A percentile compares a stretch with the other conserved stretches of the same genome.
Conservation (phyloP, 2,113 vertebrate genomes). For the Burhinus bistriatus region DNA sequence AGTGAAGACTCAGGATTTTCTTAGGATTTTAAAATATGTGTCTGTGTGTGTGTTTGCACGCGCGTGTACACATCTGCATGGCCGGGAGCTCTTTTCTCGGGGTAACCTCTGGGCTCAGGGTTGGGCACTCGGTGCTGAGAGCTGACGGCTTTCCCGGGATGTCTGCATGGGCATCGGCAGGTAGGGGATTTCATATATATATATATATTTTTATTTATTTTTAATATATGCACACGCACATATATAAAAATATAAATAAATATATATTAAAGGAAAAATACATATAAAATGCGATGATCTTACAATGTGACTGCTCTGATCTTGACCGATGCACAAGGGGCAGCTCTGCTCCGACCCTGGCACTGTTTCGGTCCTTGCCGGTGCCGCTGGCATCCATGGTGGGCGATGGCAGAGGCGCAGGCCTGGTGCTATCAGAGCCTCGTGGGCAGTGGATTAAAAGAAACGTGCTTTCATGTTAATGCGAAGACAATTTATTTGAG, state of each 20-base stretch:
- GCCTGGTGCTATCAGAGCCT: not conserved
- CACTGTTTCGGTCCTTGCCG: not conserved
- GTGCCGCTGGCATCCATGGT: rapidly evolving
- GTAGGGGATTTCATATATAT: not conserved
- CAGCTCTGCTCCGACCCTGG: rapidly evolving
- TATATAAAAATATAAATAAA: not conserved
- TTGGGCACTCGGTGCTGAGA: rapidly evolving
- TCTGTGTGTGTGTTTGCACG: not conserved
- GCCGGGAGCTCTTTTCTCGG: not conserved
- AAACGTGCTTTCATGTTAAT: rapidly evolving
- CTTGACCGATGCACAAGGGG: rapidly evolving
- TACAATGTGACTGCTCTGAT: not conserved
- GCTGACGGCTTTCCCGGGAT: rapidly evolving
- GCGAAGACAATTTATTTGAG: not conserved
- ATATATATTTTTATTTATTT: no score
- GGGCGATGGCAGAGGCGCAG: not conserved
- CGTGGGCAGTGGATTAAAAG: not conserved
- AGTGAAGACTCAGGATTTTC: conserved; percentile 85
- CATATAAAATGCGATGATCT: not conserved
- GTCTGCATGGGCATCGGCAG: not conserved
- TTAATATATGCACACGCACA: not conserved
- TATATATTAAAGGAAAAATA: not conserved
- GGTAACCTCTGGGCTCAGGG: not conserved
- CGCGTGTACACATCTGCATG: not conserved
- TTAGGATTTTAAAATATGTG: conserved; percentile 45